A percentile compares a stretch with the other conserved stretches of the same genome.
phyloP scores from a whole-genome alignment of 2,113 vertebrate species.

The Myotis davidii region DNA sequence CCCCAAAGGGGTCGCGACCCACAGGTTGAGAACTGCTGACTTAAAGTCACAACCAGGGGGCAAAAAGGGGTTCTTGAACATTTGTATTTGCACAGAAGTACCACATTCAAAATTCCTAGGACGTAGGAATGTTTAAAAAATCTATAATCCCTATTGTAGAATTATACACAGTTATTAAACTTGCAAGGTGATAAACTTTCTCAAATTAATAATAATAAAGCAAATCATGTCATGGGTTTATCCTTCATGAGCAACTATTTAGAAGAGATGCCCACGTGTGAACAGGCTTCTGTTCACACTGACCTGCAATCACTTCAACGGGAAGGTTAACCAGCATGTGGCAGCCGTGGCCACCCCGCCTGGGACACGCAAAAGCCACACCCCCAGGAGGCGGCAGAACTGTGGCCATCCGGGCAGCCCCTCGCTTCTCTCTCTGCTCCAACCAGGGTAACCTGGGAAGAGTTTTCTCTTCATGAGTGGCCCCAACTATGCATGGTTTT shows the following conservation, averaged over 20 bases:
- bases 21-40: no score
- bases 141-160: background rate
- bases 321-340: background rate
- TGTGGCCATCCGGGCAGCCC: background rate
- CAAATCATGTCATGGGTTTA: background rate
- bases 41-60: background rate
- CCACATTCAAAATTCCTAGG: constrained; percentile 39
- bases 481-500: background rate
- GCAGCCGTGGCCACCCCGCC: background rate
- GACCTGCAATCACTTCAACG: background rate
- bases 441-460: background rate
- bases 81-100: background rate
- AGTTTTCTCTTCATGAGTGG: background rate
- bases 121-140: background rate
- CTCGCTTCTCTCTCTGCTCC: background rate
- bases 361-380: background rate
- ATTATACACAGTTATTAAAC: background rate
- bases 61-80: background rate
- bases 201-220: constrained; percentile 12
- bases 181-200: background rate
- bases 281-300: background rate
- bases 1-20: no score
- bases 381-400: background rate
- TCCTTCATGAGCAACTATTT: background rate
- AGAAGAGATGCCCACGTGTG: background rate